Evolutionary conservation across 2,113 vertebrate genomes (phyloP), one percentile per base, ranked within the genome.

Genomic region (Phycodurus eques): DNA sequence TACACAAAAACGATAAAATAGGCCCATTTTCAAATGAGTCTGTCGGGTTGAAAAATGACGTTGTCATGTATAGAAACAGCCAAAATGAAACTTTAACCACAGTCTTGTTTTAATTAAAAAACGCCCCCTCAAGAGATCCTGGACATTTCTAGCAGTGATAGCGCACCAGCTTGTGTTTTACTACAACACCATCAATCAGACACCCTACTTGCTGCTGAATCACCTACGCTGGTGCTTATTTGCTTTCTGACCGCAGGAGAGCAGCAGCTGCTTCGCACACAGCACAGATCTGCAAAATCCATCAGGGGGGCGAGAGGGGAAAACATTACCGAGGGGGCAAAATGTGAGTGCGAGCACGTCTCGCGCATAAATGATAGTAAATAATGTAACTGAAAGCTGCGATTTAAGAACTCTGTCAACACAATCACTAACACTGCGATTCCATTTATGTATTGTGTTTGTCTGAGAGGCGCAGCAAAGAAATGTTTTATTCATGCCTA

Each of bases 221-320:
- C 67, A 68, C 59, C 77, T 15, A 67, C 54, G 4, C 14, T 9
- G 11, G 27, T 20, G 53, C 22, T 78, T 72, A 70, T 63, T 69
- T 74, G 46, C 54, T 59, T 67, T 71, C 59, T 79, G 47, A 84
- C 53, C 62, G 62, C 51, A 71, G 57, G 53, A 78, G 49, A 67
- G 43, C 20, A 20, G 35, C 11, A 7, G 51, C 13, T 27, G 53
- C 31, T 75, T 67, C 53, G 3, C 3, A 31, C 22, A 49, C 75
- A 35, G 67, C 35, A 49, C 42, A 70, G 31, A 71, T 77, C 68
- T 79, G 74, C 59, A 72, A 77, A 82, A 82, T 56, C 71, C 54
- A 75, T 85, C 43, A 73, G 54, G 42, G 35, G 22, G 35, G 14
- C 9, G 9, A 31, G 0, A 5, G 46, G 12, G 10, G 11, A 31